Evolutionary conservation across 2,888 invertebrate genomes (phyloP).

Genomic region (Microctonus brassicae): DNA sequence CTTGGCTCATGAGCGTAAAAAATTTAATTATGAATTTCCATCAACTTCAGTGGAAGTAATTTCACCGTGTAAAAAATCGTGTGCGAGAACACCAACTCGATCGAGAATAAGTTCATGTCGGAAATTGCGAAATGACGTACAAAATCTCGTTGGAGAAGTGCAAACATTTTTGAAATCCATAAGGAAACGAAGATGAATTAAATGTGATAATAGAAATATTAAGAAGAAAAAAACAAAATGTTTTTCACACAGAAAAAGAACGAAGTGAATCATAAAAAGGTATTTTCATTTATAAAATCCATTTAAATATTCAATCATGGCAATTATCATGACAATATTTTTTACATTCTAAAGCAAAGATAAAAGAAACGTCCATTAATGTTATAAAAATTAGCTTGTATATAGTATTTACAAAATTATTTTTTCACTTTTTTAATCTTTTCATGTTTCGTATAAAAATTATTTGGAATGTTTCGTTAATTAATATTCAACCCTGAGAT

Average conservation of each 20-base stretch:
- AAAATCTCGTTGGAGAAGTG: conserved; percentile 58
- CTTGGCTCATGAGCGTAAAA: conserved; percentile 24
- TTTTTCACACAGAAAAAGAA: neutral
- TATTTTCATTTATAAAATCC: neutral
- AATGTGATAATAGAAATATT: neutral
- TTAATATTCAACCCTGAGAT: neutral
- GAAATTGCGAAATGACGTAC: conserved; percentile 54
- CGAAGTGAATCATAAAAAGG: neutral
- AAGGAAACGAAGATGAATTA: conserved; percentile 36
- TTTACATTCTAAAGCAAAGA: neutral
- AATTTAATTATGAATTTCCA: conserved; percentile 14
- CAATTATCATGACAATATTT: neutral
- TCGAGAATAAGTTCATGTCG: conserved; percentile 33
- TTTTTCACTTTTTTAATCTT: neutral
- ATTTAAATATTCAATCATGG: neutral
- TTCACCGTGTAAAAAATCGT: neutral
- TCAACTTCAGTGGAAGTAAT: neutral
- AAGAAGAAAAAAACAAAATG: neutral
- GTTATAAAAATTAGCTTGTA: neutral
- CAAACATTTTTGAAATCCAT: conserved; percentile 51
- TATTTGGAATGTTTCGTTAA: conserved; percentile 12
- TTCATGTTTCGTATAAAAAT: neutral
- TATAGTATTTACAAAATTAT: conserved; percentile 14
- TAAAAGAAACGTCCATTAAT: neutral
- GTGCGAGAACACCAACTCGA: neutral